A percentile compares a stretch with the other conserved stretches of the same genome.
Conservation (phyloP, 1,140 invertebrate species). For the Hylaeus anthracinus region DNA sequence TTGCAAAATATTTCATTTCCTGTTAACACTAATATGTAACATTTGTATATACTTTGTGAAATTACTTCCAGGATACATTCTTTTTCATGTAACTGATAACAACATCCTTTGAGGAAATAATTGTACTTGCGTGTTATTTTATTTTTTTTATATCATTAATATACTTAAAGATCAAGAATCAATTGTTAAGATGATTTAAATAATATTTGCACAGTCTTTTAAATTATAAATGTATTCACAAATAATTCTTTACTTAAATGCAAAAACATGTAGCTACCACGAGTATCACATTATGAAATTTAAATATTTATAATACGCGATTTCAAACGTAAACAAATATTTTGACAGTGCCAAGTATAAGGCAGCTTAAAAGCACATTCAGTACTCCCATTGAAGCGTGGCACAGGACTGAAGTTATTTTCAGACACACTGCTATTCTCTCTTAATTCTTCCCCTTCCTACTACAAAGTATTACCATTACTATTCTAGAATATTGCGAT, state of each 20-base stretch:
- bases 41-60: neutral
- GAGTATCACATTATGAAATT: neutral
- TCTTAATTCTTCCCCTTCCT: conserved; percentile 49
- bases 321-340: neutral
- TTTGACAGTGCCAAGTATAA: neutral
- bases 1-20: neutral
- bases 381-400: conserved; percentile 58
- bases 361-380: conserved; percentile 10
- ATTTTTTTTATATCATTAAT: neutral
- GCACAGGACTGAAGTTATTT: conserved; percentile 75
- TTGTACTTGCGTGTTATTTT: neutral
- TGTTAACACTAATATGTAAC: neutral
- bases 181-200: neutral
- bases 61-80: conserved; percentile 1
- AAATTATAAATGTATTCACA: neutral
- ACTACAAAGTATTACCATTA: conserved; percentile 11
- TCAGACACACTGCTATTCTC: conserved; percentile 65
- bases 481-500: neutral
- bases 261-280: neutral
- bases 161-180: neutral
- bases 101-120: conserved; percentile 27
- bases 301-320: neutral
- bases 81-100: conserved; percentile 31
- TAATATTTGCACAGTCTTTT: conserved; percentile 8
- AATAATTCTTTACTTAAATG: neutral